Base-by-base conservation (phyloP, 2,888 invertebrate species). In the Achlya flavicornis region DNA sequence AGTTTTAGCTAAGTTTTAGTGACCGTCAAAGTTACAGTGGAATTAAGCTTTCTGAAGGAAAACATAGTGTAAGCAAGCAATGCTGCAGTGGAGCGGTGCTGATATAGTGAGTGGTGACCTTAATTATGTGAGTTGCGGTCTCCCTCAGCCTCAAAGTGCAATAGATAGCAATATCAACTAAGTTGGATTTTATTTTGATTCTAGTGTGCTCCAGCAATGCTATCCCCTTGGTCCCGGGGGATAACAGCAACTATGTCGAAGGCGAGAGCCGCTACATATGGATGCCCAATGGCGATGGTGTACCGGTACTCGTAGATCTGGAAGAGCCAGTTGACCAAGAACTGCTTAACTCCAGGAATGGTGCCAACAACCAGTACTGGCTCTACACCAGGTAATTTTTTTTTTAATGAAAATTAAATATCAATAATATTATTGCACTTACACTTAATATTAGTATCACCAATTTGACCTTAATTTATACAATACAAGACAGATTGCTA, bases 191-290 rank as follows among this genome's bases (percentile, higher is more conserved):
- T 62, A 65, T 43, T 66, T 48, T 61, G 35, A 70, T 78, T 78
- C 16, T 68, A 91, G 91, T 87, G 61, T 86, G 87, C 71, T 76
- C 82, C 58, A 78, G 83, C 38, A 73, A 69, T 61, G 80, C 81
- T 12, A 74, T 87, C 26, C 86, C 87, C 16, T 19, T 72, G 10
- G 63, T 85, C 26, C 91, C 92, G 14, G 88, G 89, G 35, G 90
- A 92, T 66, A 93, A 93, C 66, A 90, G 89, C 65, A 84, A 90
- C 73, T 93, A 92, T 75, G 87, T 90, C 4, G 91, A 92, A 70
- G 92, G 92, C 0, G 80, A 83, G 61, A 91, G 91, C 71, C 88
- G 88, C 1, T 93, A 90, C 73, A 82, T 93, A 62, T 93, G 92
- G 91, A 91, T 93, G 85, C 87, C 90, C 2, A 88, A 93, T 74